phyloP scores from a whole-genome alignment of 2,888 invertebrate species.

The Nephrotoma guestfalica region DNA sequence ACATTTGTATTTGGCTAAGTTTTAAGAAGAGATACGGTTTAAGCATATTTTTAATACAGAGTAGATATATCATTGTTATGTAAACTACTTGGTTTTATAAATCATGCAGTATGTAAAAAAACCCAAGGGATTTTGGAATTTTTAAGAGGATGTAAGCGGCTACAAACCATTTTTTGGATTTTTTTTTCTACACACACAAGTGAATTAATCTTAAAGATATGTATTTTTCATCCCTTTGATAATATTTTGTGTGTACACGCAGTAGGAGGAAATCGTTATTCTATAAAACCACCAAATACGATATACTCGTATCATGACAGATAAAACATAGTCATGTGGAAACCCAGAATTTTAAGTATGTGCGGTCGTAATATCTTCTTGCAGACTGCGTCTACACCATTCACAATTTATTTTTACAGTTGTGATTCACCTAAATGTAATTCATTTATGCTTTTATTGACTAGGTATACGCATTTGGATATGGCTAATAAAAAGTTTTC shows the following conservation, averaged over 20 bases:
- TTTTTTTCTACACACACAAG: background rate
- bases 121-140: background rate
- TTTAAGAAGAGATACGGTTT: background rate
- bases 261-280: background rate
- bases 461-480: too few relatives aligned
- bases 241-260: background rate
- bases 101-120: background rate
- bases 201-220: background rate
- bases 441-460: too few relatives aligned
- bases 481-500: too few relatives aligned
- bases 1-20: background rate
- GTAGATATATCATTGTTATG: background rate
- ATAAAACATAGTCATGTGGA: background rate
- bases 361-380: background rate
- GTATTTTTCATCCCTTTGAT: background rate
- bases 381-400: background rate
- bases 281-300: background rate
- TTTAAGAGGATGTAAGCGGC: background rate
- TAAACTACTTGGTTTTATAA: background rate
- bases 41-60: background rate
- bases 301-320: background rate
- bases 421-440: too few relatives aligned
- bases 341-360: background rate
- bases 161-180: background rate
- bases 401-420: too few relatives aligned